Evolutionary conservation across 2,113 vertebrate genomes (phyloP), one percentile per base, ranked within the genome.

Genomic region (Solea solea): DNA sequence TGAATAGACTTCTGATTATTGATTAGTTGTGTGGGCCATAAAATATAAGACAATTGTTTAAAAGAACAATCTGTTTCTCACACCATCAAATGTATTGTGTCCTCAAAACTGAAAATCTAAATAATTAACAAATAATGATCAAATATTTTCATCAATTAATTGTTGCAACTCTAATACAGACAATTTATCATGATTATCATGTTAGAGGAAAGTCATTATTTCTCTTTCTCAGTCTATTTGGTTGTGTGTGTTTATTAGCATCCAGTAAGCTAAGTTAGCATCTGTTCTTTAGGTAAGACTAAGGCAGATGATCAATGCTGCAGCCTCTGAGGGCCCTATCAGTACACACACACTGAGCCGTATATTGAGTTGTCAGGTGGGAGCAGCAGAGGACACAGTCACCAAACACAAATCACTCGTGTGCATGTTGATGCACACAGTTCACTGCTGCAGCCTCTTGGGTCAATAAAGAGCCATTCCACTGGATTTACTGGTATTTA

Each of bases 401-500:
- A 60, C 46, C 39, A 15, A 74, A 65, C 21, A 61, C 69, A 79
- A 71, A 77, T 80, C 15, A 71, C 54, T 62, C 3, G 11, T 63
- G 64, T 50, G 48, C 51, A 2, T 65, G 70, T 64, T n/a, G 51
- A 25, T 54, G 54, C 25, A 55, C 50, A 49, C 15, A 5, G 25
- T 45, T 41, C 16, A 39, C 11, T 45, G 15, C 49, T 45, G 28
- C 34, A 49, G 44, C 62, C 56, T 53, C 57, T 75, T 16, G 14
- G 80, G 80, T 89, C 86, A 81, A 89, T 88, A 88, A 86, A 66
- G 60, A 76, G 65, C 56, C 69, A 74, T 83, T 88, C 81, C 65
- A 68, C 50, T 58, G 63, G 66, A 77, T 77, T 72, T 74, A 84
- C 65, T 58, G 59, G 40, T 62, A 65, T 84, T 65, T 80, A 68